Evolutionary conservation across 2,797 vertebrate genomes (phyloP).

Genomic region (Molossus molossus): DNA sequence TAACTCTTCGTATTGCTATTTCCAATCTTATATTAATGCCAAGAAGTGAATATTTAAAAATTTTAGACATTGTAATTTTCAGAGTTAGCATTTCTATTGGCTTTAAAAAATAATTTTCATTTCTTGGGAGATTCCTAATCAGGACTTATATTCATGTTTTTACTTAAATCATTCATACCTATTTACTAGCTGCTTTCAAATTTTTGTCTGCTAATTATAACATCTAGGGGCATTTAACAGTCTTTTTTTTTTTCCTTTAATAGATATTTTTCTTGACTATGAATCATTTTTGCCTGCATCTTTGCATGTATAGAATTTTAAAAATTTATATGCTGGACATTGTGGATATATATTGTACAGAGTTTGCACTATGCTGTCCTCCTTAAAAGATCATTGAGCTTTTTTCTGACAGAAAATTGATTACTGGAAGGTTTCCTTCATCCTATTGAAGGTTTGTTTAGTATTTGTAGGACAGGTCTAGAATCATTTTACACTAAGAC

Average conservation of each 20-base stretch:
- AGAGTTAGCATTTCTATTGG: conserved; percentile 4
- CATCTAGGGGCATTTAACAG: neutral
- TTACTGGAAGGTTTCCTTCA: neutral
- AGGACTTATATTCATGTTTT: neutral
- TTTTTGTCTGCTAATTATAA: conserved; percentile 38
- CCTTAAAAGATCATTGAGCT: neutral
- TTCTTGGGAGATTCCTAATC: neutral
- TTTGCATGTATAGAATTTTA: neutral
- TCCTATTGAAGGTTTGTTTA: neutral
- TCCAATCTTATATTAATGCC: conserved; percentile 18
- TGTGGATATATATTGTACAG: neutral
- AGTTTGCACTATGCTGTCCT: neutral
- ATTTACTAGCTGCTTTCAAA: neutral
- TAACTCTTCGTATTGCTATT: neutral
- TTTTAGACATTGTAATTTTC: conserved; percentile 44
- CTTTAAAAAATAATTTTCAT: neutral
- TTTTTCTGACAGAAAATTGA: neutral
- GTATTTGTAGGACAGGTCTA: neutral
- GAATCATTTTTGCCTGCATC: neutral
- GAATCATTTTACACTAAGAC: neutral
- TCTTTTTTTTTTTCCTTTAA: neutral
- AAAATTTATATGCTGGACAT: neutral
- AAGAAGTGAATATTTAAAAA: neutral
- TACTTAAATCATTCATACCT: neutral
- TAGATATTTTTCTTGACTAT: neutral